These are phyloP conservation scores for Mareca strepera DNA, from an alignment of 2,797 vertebrate genomes.

Conservation along the genomic window DNA sequence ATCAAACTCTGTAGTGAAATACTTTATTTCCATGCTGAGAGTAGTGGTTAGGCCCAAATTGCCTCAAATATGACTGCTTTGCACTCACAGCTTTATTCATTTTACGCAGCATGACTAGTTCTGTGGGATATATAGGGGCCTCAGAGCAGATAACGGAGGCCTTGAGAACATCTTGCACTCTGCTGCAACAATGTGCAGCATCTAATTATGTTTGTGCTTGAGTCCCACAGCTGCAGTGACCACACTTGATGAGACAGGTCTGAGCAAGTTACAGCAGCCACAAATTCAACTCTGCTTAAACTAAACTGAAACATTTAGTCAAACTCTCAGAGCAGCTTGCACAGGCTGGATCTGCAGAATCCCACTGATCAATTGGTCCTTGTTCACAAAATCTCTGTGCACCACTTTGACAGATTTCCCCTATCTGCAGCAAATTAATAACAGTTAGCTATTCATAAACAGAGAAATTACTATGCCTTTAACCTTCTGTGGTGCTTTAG, in stretches of 20 bases:
- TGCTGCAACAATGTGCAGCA: not conserved
- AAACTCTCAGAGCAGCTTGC: not conserved
- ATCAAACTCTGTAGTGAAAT: not conserved
- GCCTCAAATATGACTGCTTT: not conserved
- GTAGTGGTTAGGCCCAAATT: not conserved
- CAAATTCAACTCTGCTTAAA: not conserved
- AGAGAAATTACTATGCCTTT: constrained; percentile 6
- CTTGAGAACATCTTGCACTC: not conserved
- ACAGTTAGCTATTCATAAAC: not conserved
- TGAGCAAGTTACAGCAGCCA: not conserved
- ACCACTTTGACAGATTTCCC: not conserved
- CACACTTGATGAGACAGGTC: not conserved
- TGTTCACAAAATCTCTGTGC: not conserved
- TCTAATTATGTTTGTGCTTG: not conserved
- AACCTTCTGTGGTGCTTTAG: not conserved
- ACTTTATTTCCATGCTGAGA: not conserved
- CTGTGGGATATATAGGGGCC: not conserved
- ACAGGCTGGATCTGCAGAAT: not conserved
- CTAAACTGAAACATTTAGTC: not conserved
- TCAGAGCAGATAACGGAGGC: not conserved
- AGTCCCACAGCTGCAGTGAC: not conserved
- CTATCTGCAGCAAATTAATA: not conserved
- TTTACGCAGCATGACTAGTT: not conserved
- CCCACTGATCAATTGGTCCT: constrained; percentile 15
- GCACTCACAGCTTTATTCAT: not conserved